Percentiles rank a stretch among this genome's conserved stretches.
Evolutionary conservation across 2,797 vertebrate species (phyloP).

Genomic region (Helostoma temminkii): DNA sequence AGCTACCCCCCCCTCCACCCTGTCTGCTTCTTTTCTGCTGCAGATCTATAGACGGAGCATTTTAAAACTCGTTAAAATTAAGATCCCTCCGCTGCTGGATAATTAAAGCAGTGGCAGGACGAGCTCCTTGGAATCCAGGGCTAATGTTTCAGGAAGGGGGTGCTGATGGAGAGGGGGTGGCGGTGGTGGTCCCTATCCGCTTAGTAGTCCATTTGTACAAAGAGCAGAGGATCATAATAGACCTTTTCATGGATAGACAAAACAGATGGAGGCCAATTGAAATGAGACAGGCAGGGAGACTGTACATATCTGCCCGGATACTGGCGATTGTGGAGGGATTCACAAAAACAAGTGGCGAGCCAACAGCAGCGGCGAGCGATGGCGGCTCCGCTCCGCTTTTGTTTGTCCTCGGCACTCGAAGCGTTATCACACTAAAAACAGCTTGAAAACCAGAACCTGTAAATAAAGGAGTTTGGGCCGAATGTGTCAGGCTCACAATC

Average conservation of each 20-base stretch:
- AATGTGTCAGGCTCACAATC: conserved; percentile 61
- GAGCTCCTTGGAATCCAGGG: conserved; percentile 71
- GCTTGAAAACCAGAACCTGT: conserved; percentile 73
- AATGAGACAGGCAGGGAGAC: conserved; percentile 69
- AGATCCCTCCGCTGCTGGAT: conserved; percentile 68
- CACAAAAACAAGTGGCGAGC: conserved; percentile 64
- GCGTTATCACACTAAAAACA: conserved; percentile 66
- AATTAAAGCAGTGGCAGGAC: conserved; percentile 70
- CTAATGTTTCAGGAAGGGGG: conserved; percentile 59
- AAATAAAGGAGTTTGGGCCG: conserved; percentile 61
- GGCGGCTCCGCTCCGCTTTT: conserved; percentile 26
- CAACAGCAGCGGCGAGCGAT: conserved; percentile 4
- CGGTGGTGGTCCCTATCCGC: conserved; percentile 48
- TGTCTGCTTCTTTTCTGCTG: conserved; percentile 80
- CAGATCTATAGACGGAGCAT: conserved; percentile 81
- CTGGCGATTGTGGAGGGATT: conserved; percentile 66
- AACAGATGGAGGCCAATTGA: conserved; percentile 76
- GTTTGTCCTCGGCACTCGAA: conserved; percentile 7
- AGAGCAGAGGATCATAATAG: conserved; percentile 78
- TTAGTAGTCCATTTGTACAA: conserved; percentile 77
- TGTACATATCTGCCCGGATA: conserved; percentile 69
- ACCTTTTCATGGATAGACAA: conserved; percentile 77
- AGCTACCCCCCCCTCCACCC: conserved; percentile 61
- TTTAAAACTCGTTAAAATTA: conserved; percentile 87
- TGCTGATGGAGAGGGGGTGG: not conserved